Evolutionary conservation across 2,797 vertebrate species (phyloP).

Genomic region (Sebastes vulpes): DNA sequence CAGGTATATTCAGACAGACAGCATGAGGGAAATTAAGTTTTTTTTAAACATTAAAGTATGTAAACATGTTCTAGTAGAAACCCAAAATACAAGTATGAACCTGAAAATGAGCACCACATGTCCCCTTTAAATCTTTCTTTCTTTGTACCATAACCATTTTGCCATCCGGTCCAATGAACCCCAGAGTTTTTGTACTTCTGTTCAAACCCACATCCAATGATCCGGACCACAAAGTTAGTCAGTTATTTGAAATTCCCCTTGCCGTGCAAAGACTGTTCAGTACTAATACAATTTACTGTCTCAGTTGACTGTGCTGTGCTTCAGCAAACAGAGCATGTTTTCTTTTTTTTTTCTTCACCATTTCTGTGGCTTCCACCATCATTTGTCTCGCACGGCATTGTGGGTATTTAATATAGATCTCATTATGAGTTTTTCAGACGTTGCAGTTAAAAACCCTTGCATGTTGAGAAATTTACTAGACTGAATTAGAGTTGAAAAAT

Average conservation of each 20-base stretch:
- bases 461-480: neutral
- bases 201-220: neutral
- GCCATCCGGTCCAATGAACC: neutral
- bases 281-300: neutral
- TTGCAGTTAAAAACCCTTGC: neutral
- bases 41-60: no score
- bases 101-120: no score
- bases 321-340: neutral
- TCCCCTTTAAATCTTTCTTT: neutral
- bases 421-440: neutral
- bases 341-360: neutral
- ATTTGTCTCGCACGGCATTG: neutral
- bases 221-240: constrained; percentile 2
- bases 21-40: no score
- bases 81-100: no score
- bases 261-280: constrained; percentile 5
- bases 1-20: no score
- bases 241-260: constrained; percentile 4
- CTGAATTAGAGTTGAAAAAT: neutral
- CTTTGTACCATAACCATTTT: neutral
- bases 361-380: neutral
- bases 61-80: no score
- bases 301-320: neutral
- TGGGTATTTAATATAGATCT: neutral
- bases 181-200: neutral